A percentile compares a stretch with the other conserved stretches of the same genome.
Conservation (phyloP, 2,888 invertebrate genomes). For the Pandemis heparana region DNA sequence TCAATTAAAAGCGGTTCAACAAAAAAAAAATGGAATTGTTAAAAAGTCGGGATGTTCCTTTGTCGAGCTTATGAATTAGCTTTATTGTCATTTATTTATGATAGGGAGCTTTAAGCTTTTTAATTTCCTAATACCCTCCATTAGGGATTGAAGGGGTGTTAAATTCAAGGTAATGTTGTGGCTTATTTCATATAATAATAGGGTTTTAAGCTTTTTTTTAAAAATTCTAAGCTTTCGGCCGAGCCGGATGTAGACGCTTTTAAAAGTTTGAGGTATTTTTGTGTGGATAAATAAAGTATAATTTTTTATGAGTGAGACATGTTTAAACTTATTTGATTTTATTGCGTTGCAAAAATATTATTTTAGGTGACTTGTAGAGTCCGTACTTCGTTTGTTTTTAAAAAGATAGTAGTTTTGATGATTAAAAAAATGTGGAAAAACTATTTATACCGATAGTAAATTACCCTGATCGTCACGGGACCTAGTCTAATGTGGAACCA, state of each 20-base stretch:
- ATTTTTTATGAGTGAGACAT: too few relatives aligned
- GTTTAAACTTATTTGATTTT: too few relatives aligned
- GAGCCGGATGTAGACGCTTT: constrained; percentile 52
- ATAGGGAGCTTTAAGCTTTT: constrained; percentile 53
- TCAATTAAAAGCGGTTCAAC: constrained; percentile 32
- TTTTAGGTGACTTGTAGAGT: too few relatives aligned
- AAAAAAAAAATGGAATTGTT: constrained; percentile 16
- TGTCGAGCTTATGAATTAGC: constrained; percentile 34
- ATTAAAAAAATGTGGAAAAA: too few relatives aligned
- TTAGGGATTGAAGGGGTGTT: constrained; percentile 53
- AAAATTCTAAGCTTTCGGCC: constrained; percentile 42
- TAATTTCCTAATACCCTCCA: constrained; percentile 53
- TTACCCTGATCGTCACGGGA: too few relatives aligned
- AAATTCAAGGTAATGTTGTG: constrained; percentile 52
- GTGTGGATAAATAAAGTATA: not conserved
- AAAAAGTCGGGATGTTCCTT: constrained; percentile 41
- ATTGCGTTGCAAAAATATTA: too few relatives aligned
- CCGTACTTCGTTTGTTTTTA: too few relatives aligned
- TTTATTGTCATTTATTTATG: constrained; percentile 54
- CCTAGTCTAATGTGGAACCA: too few relatives aligned
- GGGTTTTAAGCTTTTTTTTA: constrained; percentile 45
- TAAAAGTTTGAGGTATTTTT: constrained; percentile 36
- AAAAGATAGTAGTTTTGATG: too few relatives aligned
- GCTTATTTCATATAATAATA: constrained; percentile 48
- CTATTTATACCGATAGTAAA: too few relatives aligned